Evolutionary conservation across 2,888 invertebrate species (phyloP).

Genomic region (Notodonta ziczac): DNA sequence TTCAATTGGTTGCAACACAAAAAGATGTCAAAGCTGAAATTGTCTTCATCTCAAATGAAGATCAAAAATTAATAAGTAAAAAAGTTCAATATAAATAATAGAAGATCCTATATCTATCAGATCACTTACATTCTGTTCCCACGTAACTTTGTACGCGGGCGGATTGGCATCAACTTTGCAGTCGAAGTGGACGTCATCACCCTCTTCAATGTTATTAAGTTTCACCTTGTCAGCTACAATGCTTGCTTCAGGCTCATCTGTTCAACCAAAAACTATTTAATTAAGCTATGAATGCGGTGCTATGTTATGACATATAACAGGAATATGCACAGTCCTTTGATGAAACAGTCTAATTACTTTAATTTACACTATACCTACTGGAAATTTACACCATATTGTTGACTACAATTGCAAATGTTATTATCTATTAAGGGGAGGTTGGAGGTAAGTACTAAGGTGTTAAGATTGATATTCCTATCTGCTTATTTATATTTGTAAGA

Average conservation of each 20-base stretch:
- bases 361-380: no score
- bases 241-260: background rate
- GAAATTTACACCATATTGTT: no score
- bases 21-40: no score
- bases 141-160: constrained; percentile 25
- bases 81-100: background rate
- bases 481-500: no score
- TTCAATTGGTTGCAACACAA: no score
- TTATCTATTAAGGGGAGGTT: no score
- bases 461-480: no score
- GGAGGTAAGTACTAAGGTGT: no score
- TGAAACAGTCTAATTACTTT: background rate
- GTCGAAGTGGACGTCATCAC: constrained; percentile 24
- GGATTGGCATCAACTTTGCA: constrained; percentile 29
- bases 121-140: constrained; percentile 22
- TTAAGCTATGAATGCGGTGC: background rate
- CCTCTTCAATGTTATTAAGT: background rate
- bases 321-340: background rate
- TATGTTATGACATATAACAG: background rate
- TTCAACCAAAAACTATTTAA: background rate
- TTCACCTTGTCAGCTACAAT: background rate
- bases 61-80: background rate
- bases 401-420: no score
- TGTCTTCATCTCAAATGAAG: no score
- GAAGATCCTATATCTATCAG: background rate